phyloP scores from a whole-genome alignment of 2,888 invertebrate species.

The Plebejus anna region DNA sequence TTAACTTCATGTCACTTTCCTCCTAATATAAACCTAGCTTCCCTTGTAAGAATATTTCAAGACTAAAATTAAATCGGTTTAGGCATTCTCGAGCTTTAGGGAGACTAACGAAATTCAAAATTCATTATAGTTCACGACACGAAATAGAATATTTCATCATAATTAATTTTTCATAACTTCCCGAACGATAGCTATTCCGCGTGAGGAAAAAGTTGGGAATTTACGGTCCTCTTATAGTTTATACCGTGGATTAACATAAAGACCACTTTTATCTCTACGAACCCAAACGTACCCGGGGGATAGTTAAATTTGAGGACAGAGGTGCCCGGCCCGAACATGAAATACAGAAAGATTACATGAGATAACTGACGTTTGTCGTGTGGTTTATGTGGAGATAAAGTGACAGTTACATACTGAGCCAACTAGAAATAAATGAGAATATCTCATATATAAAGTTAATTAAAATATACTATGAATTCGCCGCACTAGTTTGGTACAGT shows the following conservation, averaged over 20 bases:
- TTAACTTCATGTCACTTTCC: no score
- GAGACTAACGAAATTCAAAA: no score
- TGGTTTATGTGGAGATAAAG: neutral
- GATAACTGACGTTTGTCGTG: constrained; percentile 16
- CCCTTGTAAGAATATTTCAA: no score
- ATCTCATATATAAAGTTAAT: no score
- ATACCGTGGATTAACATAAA: constrained; percentile 42
- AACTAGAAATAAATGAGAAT: neutral
- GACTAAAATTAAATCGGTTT: no score
- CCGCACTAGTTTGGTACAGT: no score
- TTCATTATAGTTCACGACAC: no score
- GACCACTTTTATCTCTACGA: constrained; percentile 40
- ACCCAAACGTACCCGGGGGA: constrained; percentile 39
- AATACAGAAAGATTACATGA: constrained; percentile 19
- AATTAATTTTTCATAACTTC: constrained; percentile 20
- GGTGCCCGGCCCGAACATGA: constrained; percentile 26
- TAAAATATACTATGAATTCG: no score
- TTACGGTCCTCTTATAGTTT: constrained; percentile 35
- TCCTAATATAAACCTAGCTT: no score
- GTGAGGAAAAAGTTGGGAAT: constrained; percentile 23
- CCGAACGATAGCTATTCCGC: constrained; percentile 3
- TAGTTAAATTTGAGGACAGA: constrained; percentile 40
- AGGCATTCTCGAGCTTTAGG: no score
- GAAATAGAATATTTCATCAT: no score
- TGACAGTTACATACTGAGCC: neutral